Percentiles rank a stretch among this genome's conserved stretches.
Evolutionary conservation across 2,797 vertebrate genomes (phyloP).

Genomic region (Falco peregrinus): DNA sequence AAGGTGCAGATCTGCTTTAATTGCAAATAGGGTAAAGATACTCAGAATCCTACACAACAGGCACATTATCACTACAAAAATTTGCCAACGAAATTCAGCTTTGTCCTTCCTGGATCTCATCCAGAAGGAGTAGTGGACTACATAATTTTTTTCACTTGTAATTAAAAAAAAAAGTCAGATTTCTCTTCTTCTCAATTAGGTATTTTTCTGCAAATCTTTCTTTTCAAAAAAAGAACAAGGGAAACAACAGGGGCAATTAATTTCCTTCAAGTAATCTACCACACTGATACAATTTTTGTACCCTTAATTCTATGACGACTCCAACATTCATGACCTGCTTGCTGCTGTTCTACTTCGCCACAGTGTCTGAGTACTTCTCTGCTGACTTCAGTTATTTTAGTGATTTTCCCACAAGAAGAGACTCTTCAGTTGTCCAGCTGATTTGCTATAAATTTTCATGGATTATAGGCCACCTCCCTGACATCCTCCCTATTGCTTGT

Average conservation of each 20-base stretch:
- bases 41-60: background rate
- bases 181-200: background rate
- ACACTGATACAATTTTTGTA: background rate
- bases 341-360: background rate
- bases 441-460: conserved; percentile 21
- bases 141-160: background rate
- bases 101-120: background rate
- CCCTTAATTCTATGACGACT: background rate
- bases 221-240: background rate
- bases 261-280: background rate
- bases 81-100: background rate
- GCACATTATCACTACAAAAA: background rate
- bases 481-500: background rate
- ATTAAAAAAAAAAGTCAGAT: background rate
- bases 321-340: background rate
- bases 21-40: background rate
- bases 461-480: background rate
- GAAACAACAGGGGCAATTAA: background rate
- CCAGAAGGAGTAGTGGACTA: background rate
- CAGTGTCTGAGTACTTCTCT: background rate
- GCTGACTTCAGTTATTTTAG: background rate
- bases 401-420: conserved; percentile 10
- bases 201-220: background rate
- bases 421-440: background rate
- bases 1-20: background rate